Evolutionary conservation across 53 echinoderm and acorn worm genomes (phyloP).

Genomic region (Echinarachnius parma): DNA sequence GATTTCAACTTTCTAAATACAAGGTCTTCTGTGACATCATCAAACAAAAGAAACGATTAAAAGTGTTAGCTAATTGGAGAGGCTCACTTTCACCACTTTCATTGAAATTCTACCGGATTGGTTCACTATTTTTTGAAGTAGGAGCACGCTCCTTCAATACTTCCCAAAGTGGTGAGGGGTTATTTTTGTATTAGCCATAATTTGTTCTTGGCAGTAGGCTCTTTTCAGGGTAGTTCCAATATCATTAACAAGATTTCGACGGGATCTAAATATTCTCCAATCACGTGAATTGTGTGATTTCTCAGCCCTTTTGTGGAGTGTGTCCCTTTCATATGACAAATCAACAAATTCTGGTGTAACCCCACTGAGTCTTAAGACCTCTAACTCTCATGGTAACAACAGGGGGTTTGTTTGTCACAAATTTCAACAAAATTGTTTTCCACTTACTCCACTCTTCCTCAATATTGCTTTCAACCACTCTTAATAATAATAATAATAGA

Average conservation of each 20-base stretch:
- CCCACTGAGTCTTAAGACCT: neutral
- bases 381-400: neutral
- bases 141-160: neutral
- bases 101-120: neutral
- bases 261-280: too few relatives aligned
- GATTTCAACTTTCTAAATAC: neutral
- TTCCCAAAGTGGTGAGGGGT: conserved; percentile 5
- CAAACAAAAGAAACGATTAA: neutral
- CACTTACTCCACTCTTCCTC: conserved; percentile 5
- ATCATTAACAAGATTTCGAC: too few relatives aligned
- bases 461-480: neutral
- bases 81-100: neutral
- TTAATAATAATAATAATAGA: too few relatives aligned
- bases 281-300: too few relatives aligned
- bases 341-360: neutral
- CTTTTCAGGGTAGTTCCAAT: too few relatives aligned
- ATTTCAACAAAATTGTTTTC: conserved; percentile 15
- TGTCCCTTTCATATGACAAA: neutral
- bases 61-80: neutral
- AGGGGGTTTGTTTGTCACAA: neutral
- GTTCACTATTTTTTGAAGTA: neutral
- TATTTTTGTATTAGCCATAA: conserved; percentile 1
- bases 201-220: conserved; percentile 1
- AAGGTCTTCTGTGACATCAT: neutral
- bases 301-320: too few relatives aligned